Evolutionary conservation across 1,140 invertebrate species (phyloP).

Genomic region (Aphaenogaster ashmeadi): DNA sequence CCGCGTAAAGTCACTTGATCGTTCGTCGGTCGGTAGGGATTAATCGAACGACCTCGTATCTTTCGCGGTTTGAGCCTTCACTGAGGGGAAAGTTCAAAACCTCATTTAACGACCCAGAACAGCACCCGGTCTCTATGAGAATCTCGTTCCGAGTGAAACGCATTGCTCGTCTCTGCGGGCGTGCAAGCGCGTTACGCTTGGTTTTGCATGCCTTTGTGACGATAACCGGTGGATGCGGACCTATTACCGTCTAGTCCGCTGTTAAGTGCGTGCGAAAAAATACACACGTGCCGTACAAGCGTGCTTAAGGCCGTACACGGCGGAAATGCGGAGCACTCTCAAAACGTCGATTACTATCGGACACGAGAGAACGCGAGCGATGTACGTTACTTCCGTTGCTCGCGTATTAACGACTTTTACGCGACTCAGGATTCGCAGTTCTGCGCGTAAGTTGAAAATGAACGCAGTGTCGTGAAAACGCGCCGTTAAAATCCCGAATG

Average conservation of each 20-base stretch:
- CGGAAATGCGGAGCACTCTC: constrained; percentile 15
- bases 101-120: constrained; percentile 71
- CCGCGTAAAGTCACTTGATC: constrained; percentile 60
- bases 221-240: constrained; percentile 57
- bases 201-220: constrained; percentile 68
- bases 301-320: neutral
- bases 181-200: constrained; percentile 46
- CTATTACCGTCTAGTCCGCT: constrained; percentile 64
- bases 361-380: constrained; percentile 12
- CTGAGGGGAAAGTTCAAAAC: constrained; percentile 81
- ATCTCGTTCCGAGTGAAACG: constrained; percentile 69
- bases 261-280: constrained; percentile 36
- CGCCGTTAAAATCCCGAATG: constrained; percentile 58
- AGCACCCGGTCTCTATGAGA: constrained; percentile 32
- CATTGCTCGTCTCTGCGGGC: constrained; percentile 32
- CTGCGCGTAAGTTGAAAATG: constrained; percentile 54
- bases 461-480: constrained; percentile 44
- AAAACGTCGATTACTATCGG: constrained; percentile 46
- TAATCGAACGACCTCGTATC: constrained; percentile 71
- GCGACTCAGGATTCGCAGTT: constrained; percentile 23
- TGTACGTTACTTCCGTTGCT: constrained; percentile 46
- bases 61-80: constrained; percentile 70
- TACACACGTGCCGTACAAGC: neutral
- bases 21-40: constrained; percentile 68
- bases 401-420: constrained; percentile 64